phyloP scores from a whole-genome alignment of 2,888 invertebrate genomes.

The Zootermopsis nevadensis region DNA sequence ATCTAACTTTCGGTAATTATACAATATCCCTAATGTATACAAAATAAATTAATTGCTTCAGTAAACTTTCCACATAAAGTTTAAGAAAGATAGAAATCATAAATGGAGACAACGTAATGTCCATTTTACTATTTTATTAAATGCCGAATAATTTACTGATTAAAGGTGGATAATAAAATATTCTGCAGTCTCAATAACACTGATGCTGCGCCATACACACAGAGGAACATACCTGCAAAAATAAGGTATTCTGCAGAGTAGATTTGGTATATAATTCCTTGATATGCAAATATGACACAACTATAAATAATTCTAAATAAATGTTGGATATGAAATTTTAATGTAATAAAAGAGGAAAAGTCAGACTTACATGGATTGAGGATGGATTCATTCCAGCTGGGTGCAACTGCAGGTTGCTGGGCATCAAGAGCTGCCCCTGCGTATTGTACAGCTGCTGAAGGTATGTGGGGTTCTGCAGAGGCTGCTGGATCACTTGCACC shows the following conservation, averaged over 20 bases:
- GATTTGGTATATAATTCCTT: not conserved
- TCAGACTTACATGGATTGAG: constrained; percentile 74
- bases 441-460: constrained; percentile 84
- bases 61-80: no score
- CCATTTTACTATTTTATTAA: no score
- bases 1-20: no score
- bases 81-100: no score
- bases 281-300: constrained; percentile 3
- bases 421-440: constrained; percentile 81
- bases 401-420: constrained; percentile 80
- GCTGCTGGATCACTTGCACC: constrained; percentile 88
- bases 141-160: no score
- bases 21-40: no score
- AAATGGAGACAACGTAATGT: no score
- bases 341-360: not conserved
- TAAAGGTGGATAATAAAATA: no score
- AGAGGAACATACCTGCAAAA: constrained; percentile 2
- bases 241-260: not conserved
- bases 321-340: not conserved
- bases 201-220: no score
- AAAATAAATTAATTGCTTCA: no score
- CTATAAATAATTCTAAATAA: not conserved
- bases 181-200: no score
- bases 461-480: constrained; percentile 79
- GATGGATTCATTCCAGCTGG: constrained; percentile 79